A percentile compares a stretch with the other conserved stretches of the same genome.
Evolutionary conservation across 2,888 invertebrate species (phyloP).

Genomic region (Stomorhina lunata): DNA sequence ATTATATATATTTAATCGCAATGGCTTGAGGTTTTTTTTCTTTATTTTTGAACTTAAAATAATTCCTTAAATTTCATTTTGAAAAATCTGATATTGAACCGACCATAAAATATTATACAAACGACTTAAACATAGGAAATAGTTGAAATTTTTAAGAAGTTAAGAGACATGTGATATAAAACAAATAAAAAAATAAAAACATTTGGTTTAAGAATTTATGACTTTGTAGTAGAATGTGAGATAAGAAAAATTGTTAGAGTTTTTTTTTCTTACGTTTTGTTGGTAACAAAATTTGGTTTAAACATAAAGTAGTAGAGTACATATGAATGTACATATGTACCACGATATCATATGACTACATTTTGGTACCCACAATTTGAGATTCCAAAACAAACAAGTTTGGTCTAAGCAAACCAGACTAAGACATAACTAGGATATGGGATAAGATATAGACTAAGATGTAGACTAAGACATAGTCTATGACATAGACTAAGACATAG

Average conservation of each 20-base stretch:
- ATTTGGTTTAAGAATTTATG: constrained; percentile 46
- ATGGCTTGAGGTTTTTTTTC: not conserved
- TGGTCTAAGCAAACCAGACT: no score
- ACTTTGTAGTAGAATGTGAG: constrained; percentile 43
- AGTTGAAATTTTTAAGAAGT: not conserved
- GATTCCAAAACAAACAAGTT: no score
- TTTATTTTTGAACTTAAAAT: constrained; percentile 19
- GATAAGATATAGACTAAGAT: no score
- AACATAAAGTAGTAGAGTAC: not conserved
- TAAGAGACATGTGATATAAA: not conserved
- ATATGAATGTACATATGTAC: not conserved
- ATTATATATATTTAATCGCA: not conserved
- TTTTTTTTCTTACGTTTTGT: not conserved
- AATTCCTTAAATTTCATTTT: constrained; percentile 1
- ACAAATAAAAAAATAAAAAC: not conserved
- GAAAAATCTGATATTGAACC: constrained; percentile 1
- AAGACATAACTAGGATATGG: no score
- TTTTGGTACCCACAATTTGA: no score
- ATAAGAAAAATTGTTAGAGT: constrained; percentile 43
- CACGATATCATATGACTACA: not conserved
- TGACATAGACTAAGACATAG: no score
- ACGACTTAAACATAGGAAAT: not conserved
- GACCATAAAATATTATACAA: not conserved
- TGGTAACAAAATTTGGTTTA: not conserved
- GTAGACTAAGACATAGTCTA: no score